phyloP scores from a whole-genome alignment of 2,888 invertebrate species.

The Iphiclides podalirius region DNA sequence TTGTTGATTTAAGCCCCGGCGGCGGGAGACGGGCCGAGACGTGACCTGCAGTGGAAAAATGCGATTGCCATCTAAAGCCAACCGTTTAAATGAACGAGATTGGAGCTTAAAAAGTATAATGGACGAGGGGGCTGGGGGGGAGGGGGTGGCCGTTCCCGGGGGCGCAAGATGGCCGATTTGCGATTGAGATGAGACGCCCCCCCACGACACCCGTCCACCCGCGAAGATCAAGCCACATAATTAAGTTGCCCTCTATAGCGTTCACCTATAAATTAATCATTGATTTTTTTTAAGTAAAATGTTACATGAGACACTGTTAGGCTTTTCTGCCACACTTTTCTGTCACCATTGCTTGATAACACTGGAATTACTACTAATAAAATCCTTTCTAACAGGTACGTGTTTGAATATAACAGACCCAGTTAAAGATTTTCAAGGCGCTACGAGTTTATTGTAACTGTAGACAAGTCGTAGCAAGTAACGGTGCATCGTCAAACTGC shows the following conservation, averaged over 20 bases:
- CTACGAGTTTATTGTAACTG: no score
- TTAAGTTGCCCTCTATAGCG: conserved; percentile 51
- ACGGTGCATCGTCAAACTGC: no score
- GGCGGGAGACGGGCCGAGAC: conserved; percentile 80
- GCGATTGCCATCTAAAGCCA: conserved; percentile 86
- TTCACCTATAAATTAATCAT: conserved; percentile 9
- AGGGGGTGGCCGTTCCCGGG: no score
- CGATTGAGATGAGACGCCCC: conserved; percentile 76
- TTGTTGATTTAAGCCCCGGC: conserved; percentile 84
- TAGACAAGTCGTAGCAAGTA: no score
- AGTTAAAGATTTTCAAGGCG: no score
- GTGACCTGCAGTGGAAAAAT: conserved; percentile 86
- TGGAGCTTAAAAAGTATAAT: conserved; percentile 88
- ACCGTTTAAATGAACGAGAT: conserved; percentile 86
- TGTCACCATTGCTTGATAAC: no score
- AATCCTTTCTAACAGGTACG: no score
- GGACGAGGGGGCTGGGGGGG: conserved; percentile 71
- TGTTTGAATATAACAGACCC: no score
- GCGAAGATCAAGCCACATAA: conserved; percentile 75
- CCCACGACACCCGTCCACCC: conserved; percentile 49
- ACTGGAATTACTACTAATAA: no score
- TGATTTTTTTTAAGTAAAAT: background rate
- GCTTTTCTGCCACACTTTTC: background rate
- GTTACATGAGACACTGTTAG: background rate
- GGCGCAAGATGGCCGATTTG: conserved; percentile 80